phyloP scores from a whole-genome alignment of 35 echinoderm and acorn worm species.

The Stichopus chloronotus region DNA sequence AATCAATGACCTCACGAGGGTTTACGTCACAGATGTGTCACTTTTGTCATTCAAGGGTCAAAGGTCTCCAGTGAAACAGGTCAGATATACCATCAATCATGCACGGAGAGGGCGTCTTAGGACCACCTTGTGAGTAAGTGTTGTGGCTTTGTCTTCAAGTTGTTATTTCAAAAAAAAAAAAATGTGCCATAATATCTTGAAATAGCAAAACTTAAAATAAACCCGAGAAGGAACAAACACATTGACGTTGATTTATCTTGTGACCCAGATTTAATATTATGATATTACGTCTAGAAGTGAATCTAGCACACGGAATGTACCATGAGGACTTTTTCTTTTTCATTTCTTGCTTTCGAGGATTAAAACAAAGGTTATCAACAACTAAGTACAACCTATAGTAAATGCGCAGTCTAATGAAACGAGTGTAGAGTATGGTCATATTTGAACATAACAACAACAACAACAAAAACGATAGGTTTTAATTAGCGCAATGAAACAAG shows the following conservation, averaged over 20 bases:
- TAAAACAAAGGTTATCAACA: too few species aligned
- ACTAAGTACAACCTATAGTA: too few species aligned
- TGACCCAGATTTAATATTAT: constrained; percentile 1
- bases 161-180: background rate
- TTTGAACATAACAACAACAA: too few species aligned
- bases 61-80: constrained; percentile 43
- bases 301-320: too few species aligned
- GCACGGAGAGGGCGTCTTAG: background rate
- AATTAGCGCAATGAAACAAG: too few species aligned
- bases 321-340: too few species aligned
- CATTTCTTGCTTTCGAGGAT: too few species aligned
- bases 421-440: too few species aligned
- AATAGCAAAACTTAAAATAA: constrained; percentile 30
- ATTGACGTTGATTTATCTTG: background rate
- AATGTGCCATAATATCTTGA: constrained; percentile 4
- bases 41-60: constrained; percentile 39
- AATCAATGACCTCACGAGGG: background rate
- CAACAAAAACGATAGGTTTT: too few species aligned
- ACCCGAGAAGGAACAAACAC: background rate
- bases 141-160: background rate
- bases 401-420: too few species aligned
- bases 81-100: constrained; percentile 33
- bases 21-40: constrained; percentile 31
- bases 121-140: constrained; percentile 23
- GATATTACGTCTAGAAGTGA: background rate